Conservation (phyloP, 2,888 invertebrate genomes). For the Drosophila birchii region DNA sequence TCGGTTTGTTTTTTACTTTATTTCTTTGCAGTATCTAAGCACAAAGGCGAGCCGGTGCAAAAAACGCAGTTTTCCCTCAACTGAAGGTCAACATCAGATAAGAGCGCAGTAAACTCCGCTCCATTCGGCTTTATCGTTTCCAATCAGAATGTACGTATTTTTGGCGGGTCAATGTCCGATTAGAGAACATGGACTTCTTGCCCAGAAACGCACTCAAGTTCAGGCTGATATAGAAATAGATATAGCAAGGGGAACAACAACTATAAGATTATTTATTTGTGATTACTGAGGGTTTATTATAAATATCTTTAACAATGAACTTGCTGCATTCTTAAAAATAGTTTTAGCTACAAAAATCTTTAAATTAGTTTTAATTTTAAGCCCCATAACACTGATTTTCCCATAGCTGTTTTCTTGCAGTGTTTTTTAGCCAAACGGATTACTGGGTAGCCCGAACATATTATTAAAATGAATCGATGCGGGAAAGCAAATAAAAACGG, state of each 20-base stretch:
- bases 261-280: not conserved
- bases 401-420: not conserved
- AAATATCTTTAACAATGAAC: not conserved
- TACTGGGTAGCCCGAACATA: conserved; percentile 4
- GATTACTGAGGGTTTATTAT: not conserved
- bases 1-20: not conserved
- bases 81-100: conserved; percentile 51
- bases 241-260: not conserved
- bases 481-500: conserved; percentile 8
- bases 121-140: conserved; percentile 2
- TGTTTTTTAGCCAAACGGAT: not conserved
- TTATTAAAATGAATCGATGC: conserved; percentile 34
- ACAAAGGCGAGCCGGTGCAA: conserved; percentile 28
- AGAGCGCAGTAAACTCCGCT: conserved; percentile 16
- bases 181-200: conserved; percentile 7
- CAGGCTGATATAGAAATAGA: conserved; percentile 2
- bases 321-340: not conserved
- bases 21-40: conserved; percentile 12
- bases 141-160: conserved; percentile 12
- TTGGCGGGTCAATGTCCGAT: conserved; percentile 28
- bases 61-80: conserved; percentile 28
- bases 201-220: conserved; percentile 10
- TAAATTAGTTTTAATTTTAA: too few relatives aligned
- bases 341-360: too few relatives aligned
- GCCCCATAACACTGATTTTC: too few relatives aligned